A percentile compares a stretch with the other conserved stretches of the same genome.
These are phyloP conservation scores for Dromococcyx pavoninus DNA, from an alignment of 2,797 vertebrate species.

Conservation along the genomic window DNA sequence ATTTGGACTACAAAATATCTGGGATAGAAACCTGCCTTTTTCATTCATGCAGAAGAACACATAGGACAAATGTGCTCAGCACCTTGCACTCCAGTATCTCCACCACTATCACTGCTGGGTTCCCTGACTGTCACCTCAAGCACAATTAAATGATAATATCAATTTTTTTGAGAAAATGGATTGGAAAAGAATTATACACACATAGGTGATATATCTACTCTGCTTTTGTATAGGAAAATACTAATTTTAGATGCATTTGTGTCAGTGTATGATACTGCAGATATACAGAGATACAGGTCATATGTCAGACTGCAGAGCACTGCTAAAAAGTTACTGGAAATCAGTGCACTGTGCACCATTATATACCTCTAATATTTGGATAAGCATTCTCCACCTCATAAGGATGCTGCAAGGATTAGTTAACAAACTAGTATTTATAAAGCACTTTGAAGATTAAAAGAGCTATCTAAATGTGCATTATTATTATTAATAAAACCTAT, in stretches of 20 bases:
- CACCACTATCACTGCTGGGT: neutral
- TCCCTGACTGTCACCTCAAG: neutral
- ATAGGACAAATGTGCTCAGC: neutral
- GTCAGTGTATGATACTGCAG: neutral
- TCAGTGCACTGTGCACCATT: neutral
- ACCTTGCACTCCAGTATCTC: neutral
- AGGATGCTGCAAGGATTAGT: slow-evolving; percentile 16
- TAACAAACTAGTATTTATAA: slow-evolving; percentile 40
- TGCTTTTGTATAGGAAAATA: neutral
- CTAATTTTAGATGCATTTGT: neutral
- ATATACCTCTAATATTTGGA: neutral
- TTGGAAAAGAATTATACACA: neutral
- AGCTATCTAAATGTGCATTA: slow-evolving; percentile 12
- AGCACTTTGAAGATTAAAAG: slow-evolving; percentile 38
- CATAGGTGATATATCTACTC: neutral
- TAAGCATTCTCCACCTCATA: slow-evolving; percentile 21
- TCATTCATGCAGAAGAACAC: neutral
- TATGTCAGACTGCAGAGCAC: neutral
- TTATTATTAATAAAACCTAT: slow-evolving; percentile 30
- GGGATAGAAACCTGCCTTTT: neutral
- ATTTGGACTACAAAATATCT: neutral
- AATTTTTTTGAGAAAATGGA: neutral
- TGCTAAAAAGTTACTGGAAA: slow-evolving; percentile 8
- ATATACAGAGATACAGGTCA: neutral
- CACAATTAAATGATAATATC: neutral